Conservation (phyloP, 2,888 invertebrate genomes). For the Spisula solida region DNA sequence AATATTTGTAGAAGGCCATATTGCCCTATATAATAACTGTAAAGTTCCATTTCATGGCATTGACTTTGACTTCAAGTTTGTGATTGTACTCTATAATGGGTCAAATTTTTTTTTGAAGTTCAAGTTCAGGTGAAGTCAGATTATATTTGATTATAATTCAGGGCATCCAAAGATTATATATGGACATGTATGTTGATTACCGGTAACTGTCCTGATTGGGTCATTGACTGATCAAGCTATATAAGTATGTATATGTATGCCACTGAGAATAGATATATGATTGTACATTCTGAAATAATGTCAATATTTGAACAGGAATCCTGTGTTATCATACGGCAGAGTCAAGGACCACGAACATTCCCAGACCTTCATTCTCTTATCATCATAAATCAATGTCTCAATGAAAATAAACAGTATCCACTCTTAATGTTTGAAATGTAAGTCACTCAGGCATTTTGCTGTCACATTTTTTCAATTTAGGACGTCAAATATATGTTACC, state of each 20-base stretch:
- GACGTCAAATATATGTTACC: neutral
- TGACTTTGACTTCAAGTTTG: neutral
- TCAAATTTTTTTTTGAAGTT: neutral
- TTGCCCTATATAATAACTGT: too few relatives aligned
- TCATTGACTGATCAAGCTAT: neutral
- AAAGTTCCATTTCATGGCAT: neutral
- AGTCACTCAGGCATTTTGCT: neutral
- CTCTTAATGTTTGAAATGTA: neutral
- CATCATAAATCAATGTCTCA: neutral
- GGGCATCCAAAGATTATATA: neutral
- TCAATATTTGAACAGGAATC: conserved; percentile 8
- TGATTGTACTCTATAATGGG: neutral
- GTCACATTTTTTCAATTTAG: neutral
- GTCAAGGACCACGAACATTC: neutral
- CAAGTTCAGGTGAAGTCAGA: neutral
- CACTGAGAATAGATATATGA: neutral
- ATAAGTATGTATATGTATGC: too few relatives aligned
- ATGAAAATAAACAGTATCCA: neutral
- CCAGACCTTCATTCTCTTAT: neutral
- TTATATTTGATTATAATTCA: neutral
- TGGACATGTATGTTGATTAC: neutral
- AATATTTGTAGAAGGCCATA: too few relatives aligned
- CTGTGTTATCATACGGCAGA: neutral
- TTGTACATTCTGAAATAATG: neutral
- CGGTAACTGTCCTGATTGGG: neutral